Percentiles rank a stretch among this genome's conserved stretches.
Conservation (phyloP, 2,888 invertebrate species). For the Alloscopus bannaensis region DNA sequence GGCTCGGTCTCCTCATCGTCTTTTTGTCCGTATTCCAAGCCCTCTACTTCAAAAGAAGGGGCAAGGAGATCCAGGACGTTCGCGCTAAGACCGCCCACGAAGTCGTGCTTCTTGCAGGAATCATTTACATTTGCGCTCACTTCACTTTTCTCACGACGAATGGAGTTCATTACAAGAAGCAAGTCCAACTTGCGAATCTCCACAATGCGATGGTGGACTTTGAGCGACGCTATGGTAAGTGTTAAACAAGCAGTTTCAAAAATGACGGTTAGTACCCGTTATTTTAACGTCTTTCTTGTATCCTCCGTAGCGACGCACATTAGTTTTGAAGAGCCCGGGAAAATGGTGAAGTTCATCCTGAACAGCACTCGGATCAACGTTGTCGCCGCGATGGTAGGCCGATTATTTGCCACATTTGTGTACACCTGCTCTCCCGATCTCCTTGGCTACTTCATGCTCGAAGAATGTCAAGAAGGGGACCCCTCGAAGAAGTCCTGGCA, state of each 20-base stretch:
- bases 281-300: not conserved
- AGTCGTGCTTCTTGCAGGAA: not conserved
- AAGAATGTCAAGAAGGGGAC: not conserved
- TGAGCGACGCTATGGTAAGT: conserved; percentile 1
- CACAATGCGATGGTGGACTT: not conserved
- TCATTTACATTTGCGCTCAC: conserved; percentile 9
- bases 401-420: not conserved
- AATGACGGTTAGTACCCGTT: not conserved
- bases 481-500: not conserved
- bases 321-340: not conserved
- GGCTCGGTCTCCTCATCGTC: too few relatives aligned
- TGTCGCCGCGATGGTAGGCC: not conserved
- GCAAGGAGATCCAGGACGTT: too few relatives aligned
- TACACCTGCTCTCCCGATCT: conserved; percentile 11
- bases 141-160: conserved; percentile 5
- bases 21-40: too few relatives aligned
- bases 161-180: not conserved
- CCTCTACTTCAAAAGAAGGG: too few relatives aligned
- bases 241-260: not conserved
- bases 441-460: not conserved
- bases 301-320: not conserved
- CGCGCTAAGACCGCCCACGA: too few relatives aligned
- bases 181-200: not conserved
- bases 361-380: not conserved
- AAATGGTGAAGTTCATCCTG: not conserved